Percentiles rank a stretch among this genome's conserved stretches.
These are phyloP conservation scores for Heliconius himera DNA, from an alignment of 1,140 invertebrate species.

Conservation along the genomic window DNA sequence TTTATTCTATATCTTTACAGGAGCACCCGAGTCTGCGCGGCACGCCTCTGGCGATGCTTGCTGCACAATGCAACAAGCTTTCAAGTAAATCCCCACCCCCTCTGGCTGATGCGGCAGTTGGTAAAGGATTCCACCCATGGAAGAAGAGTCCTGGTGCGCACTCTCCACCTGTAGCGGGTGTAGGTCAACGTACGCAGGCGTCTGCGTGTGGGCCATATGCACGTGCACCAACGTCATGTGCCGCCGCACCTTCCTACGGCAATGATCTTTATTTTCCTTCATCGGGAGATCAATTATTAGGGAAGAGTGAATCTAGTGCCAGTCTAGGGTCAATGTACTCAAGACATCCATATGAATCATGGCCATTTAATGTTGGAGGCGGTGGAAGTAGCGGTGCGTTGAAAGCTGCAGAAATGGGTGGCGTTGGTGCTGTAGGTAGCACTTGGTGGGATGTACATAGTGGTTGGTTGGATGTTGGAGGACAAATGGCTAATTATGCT, in stretches of 20 bases:
- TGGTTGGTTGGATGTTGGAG: conserved; percentile 91
- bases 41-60: conserved; percentile 97
- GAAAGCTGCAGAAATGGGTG: conserved; percentile 87
- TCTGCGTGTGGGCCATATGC: conserved; percentile 84
- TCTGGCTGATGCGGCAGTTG: conserved; percentile 96
- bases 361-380: conserved; percentile 95
- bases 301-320: conserved; percentile 92
- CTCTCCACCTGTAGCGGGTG: conserved; percentile 84
- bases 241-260: conserved; percentile 88
- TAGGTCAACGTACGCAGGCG: conserved; percentile 82
- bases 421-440: conserved; percentile 84
- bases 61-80: conserved; percentile 98
- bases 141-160: conserved; percentile 93
- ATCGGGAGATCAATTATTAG: conserved; percentile 86
- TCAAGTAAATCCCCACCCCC: conserved; percentile 97
- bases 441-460: conserved; percentile 96
- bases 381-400: conserved; percentile 88
- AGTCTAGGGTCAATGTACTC: conserved; percentile 93
- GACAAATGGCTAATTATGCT: conserved; percentile 93
- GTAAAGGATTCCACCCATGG: conserved; percentile 99
- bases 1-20: conserved; percentile 86
- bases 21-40: conserved; percentile 96
- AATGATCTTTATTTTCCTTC: conserved; percentile 91
- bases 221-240: conserved; percentile 86
- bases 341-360: conserved; percentile 95